Base-by-base conservation (phyloP, 2,113 vertebrate species). In the Labeo catla region DNA sequence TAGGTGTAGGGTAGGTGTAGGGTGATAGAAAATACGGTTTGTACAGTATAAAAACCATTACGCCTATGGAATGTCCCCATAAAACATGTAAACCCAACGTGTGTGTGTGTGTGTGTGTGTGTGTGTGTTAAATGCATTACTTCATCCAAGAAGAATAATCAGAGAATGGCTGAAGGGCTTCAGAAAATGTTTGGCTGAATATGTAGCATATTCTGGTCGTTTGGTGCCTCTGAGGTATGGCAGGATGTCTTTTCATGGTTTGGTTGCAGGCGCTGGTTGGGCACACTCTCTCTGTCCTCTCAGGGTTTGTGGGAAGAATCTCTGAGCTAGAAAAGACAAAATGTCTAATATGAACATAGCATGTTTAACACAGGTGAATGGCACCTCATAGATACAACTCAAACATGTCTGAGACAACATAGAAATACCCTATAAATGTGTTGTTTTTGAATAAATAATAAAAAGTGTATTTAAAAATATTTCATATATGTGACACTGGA, bases 81-180 rank as follows among this genome's bases (percentile, higher is more conserved):
- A n/a, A n/a, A n/a, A n/a, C n/a, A n/a, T n/a, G n/a, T n/a, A n/a
- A n/a, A n/a, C n/a, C n/a, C n/a, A n/a, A n/a, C n/a, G 77, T 34
- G 28, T 23, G 81, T 68, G 9, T 70, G 81, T 57, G 76, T 39
- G 39, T 39, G 39, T 39, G 77, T 23, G n/a, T n/a, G 70, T 74
- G 15, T 76, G 82, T 63, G 79, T 19, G 6, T 70, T 54, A 49
- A 83, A 52, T 83, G 23, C 28, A 39, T 83, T 52, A 70, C 63
- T 82, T 36, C 2, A 83, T 39, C 45, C 47, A 83, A 39, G 45
- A 50, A 50, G n/a, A 21, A 82, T 0, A 81, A 68, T n/a, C n/a
- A 50, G 50, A 52, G 54, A 65, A 65, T 65, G 57, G 79, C 15
- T 78, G 8, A 54, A 78, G 21, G 39, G 11, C 72, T 74, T 49